These are phyloP conservation scores for Colletes latitarsis DNA, from an alignment of 1,140 invertebrate species.

Conservation along the genomic window DNA sequence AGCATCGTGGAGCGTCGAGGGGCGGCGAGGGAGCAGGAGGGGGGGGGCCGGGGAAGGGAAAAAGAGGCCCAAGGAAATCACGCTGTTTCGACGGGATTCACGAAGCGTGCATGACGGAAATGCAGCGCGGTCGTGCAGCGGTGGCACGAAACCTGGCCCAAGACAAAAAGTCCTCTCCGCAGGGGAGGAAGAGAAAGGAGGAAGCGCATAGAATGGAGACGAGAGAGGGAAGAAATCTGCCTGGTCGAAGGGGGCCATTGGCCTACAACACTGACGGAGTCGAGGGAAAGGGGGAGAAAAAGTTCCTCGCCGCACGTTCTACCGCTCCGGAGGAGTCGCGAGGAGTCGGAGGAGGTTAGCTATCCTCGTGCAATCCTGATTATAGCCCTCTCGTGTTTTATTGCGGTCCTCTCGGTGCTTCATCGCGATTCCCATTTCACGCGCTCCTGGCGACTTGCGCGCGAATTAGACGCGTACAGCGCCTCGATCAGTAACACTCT, in stretches of 20 bases:
- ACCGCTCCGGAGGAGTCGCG: background rate
- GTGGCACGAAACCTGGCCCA: slow-evolving; percentile 47
- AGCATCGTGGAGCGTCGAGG: background rate
- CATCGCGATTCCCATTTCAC: slow-evolving; percentile 33
- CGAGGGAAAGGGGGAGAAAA: slow-evolving; percentile 14
- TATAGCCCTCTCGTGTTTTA: slow-evolving; percentile 74
- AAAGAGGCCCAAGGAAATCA: slow-evolving; percentile 47
- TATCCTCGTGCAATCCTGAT: slow-evolving; percentile 67
- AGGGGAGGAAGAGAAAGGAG: slow-evolving; percentile 44
- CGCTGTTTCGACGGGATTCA: slow-evolving; percentile 51
- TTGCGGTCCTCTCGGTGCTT: slow-evolving; percentile 32
- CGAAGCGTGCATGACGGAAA: slow-evolving; percentile 65
- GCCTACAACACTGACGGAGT: slow-evolving; percentile 39
- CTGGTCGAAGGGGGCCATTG: slow-evolving; percentile 41
- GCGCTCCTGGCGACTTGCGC: slow-evolving; percentile 6
- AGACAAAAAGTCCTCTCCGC: slow-evolving; percentile 51
- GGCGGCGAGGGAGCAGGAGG: background rate
- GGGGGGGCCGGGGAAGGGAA: background rate
- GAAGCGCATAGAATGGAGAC: slow-evolving; percentile 46
- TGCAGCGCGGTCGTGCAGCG: slow-evolving; percentile 52
- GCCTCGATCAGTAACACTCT: too few relatives aligned
- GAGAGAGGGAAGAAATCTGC: slow-evolving; percentile 45
- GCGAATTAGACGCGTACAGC: too few relatives aligned
- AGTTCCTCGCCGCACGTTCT: slow-evolving; percentile 37
- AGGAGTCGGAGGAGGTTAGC: slow-evolving; percentile 5